Evolutionary conservation across 35 echinoderm and acorn worm genomes (phyloP).

Genomic region (Ophioderma brevispina): DNA sequence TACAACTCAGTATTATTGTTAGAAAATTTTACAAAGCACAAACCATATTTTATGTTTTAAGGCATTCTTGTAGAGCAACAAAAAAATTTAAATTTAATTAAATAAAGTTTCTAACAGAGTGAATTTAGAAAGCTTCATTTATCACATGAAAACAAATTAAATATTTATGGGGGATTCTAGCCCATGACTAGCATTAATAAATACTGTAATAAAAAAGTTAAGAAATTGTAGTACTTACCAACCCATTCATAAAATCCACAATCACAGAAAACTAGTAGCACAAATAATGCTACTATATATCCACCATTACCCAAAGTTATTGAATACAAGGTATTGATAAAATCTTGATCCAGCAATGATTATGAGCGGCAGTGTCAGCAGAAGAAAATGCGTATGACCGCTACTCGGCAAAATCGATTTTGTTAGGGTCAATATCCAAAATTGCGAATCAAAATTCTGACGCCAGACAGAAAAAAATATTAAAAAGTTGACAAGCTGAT

Average conservation of each 20-base stretch:
- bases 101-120: no score
- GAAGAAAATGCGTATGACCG: not conserved
- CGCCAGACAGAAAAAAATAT: not conserved
- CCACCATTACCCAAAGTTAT: no score
- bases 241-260: constrained; percentile 5
- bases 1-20: not conserved
- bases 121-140: no score
- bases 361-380: not conserved
- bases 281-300: not conserved
- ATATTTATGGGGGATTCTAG: no score
- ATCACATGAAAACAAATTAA: no score
- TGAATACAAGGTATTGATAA: not conserved
- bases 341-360: constrained; percentile 1
- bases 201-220: not conserved
- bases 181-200: no score
- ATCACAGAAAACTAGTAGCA: not conserved
- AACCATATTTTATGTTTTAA: no score
- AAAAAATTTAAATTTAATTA: not conserved
- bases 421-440: not conserved
- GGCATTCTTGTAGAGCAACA: no score
- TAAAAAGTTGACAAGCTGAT: not conserved
- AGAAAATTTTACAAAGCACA: no score
- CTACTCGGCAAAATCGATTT: not conserved
- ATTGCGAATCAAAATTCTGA: constrained; percentile 5
- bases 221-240: not conserved